Conservation (phyloP, 2,797 vertebrate genomes). For the Anguilla marmorata region DNA sequence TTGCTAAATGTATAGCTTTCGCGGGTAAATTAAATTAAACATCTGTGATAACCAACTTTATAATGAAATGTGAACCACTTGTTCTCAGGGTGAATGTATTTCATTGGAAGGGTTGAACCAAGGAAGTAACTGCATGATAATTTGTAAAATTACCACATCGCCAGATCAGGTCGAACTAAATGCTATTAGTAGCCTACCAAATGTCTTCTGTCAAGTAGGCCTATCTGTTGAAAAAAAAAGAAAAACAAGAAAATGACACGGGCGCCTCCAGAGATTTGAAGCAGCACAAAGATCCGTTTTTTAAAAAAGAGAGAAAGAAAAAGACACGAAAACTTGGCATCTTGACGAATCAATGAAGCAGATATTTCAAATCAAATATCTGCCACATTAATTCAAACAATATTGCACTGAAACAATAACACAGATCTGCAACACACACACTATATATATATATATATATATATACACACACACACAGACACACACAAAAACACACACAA, state of each 20-base stretch:
- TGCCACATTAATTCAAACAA: too few relatives aligned
- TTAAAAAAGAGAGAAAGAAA: background rate
- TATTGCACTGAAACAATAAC: background rate
- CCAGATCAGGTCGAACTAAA: background rate
- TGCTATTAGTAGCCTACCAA: background rate
- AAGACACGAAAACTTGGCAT: conserved; percentile 52
- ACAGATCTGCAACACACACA: background rate
- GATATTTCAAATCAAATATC: background rate
- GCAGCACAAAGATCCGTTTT: background rate
- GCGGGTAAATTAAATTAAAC: background rate
- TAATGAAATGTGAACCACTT: background rate
- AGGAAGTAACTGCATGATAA: background rate
- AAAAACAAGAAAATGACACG: conserved; percentile 57
- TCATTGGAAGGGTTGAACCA: background rate
- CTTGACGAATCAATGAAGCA: conserved; percentile 68
- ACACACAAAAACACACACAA: background rate
- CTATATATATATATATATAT: too few relatives aligned
- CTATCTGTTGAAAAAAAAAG: conserved; percentile 33
- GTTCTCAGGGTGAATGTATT: background rate
- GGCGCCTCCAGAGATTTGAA: conserved; percentile 47
- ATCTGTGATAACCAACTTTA: background rate
- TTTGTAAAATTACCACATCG: background rate
- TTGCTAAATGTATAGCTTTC: background rate
- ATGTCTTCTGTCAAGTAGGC: background rate
- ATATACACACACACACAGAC: background rate